Conservation (phyloP, 2,113 vertebrate genomes). For the Mesocricetus auratus region DNA sequence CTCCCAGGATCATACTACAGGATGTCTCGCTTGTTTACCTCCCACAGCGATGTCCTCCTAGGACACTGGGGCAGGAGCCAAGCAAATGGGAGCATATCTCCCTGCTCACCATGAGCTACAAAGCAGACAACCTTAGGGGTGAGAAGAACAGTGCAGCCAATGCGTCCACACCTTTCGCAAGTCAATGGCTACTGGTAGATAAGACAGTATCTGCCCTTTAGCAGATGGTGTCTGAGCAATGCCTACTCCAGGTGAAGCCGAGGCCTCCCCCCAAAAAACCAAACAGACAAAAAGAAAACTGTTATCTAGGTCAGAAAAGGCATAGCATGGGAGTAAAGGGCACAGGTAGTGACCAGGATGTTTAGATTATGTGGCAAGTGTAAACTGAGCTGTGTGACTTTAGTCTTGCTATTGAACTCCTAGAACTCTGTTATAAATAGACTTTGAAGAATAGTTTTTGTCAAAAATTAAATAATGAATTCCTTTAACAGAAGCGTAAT, state of each 20-base stretch:
- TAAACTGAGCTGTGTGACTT: background rate
- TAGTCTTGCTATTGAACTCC: background rate
- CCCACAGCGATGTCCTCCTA: background rate
- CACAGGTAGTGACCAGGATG: rapidly evolving
- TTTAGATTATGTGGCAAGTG: background rate
- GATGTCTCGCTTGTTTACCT: background rate
- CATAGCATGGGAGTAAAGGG: background rate
- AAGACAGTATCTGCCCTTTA: background rate
- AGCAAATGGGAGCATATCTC: background rate
- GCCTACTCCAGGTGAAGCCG: background rate
- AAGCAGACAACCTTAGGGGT: background rate
- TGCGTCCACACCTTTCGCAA: background rate
- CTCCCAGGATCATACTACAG: background rate
- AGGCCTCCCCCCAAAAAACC: too few relatives aligned
- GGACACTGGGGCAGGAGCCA: background rate
- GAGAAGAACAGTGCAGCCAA: background rate
- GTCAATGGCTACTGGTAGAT: background rate
- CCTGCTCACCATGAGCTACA: background rate
- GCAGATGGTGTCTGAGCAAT: background rate
- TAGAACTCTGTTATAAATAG: conserved; percentile 34
- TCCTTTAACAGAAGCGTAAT: background rate
- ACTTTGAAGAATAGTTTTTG: background rate
- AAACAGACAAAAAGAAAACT: background rate
- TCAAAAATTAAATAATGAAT: background rate
- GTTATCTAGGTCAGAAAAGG: background rate